Conservation (phyloP, 2,113 vertebrate species). For the Poeciliopsis prolifica region DNA sequence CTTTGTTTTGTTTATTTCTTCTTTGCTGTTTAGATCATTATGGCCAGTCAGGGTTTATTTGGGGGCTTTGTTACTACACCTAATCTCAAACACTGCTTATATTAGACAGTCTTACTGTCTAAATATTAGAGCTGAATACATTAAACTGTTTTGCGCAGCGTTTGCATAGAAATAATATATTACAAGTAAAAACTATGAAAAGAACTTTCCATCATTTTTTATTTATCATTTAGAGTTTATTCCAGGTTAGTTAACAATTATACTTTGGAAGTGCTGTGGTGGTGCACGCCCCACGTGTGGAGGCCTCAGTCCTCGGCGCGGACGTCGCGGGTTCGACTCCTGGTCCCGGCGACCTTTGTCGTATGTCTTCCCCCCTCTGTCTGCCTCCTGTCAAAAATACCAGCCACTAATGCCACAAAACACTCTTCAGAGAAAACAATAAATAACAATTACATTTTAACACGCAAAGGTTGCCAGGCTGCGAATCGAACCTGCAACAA, state of each 20-base stretch:
- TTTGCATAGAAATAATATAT: background rate
- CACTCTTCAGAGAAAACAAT: too few species aligned
- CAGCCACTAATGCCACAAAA: too few species aligned
- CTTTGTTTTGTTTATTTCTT: constrained; percentile 10
- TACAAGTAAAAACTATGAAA: background rate
- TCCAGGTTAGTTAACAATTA: too few species aligned
- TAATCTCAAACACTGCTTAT: background rate
- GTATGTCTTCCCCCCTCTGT: too few species aligned
- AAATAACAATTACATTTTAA: too few species aligned
- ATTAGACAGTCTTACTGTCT: background rate
- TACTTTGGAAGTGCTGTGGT: background rate
- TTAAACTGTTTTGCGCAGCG: background rate
- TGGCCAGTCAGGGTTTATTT: constrained; percentile 23
- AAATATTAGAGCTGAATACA: background rate
- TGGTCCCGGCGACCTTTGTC: too few species aligned
- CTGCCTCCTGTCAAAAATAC: too few species aligned
- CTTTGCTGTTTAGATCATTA: constrained; percentile 18
- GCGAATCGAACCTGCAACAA: too few species aligned
- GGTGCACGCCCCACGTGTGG: too few species aligned
- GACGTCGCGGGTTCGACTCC: too few species aligned
- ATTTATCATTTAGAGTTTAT: background rate
- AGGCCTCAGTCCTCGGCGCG: too few species aligned
- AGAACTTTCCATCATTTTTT: background rate
- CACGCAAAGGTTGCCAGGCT: too few species aligned
- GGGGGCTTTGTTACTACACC: constrained; percentile 1